phyloP scores from a whole-genome alignment of 1,140 invertebrate genomes.

The Aphelenchoides avenae region DNA sequence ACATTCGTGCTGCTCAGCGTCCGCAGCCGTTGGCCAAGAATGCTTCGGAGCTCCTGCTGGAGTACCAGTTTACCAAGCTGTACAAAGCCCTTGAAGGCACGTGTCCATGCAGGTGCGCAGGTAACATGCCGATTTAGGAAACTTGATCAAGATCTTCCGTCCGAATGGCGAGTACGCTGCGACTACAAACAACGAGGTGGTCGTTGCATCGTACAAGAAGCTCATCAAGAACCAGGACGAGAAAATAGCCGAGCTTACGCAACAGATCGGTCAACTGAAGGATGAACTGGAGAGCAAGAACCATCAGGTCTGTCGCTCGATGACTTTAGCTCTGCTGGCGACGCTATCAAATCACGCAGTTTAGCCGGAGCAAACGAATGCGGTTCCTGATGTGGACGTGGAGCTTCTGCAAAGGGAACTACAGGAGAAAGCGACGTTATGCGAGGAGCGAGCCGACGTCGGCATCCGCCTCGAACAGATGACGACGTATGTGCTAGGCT shows the following conservation, averaged over 20 bases:
- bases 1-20: slow-evolving; percentile 83
- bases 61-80: slow-evolving; percentile 75
- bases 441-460: slow-evolving; percentile 21
- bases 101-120: not conserved
- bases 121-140: slow-evolving; percentile 24
- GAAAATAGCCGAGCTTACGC: slow-evolving; percentile 70
- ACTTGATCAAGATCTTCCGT: slow-evolving; percentile 47
- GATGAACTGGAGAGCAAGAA: slow-evolving; percentile 62
- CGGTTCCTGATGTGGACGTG: not conserved
- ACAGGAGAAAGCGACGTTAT: slow-evolving; percentile 9
- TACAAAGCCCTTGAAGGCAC: slow-evolving; percentile 63
- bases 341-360: too few relatives aligned
- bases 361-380: too few relatives aligned
- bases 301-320: not conserved
- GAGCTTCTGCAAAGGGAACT: slow-evolving; percentile 15
- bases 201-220: slow-evolving; percentile 72
- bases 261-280: slow-evolving; percentile 72
- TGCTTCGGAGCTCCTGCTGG: slow-evolving; percentile 76
- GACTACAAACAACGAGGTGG: slow-evolving; percentile 59
- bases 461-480: slow-evolving; percentile 34
- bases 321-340: slow-evolving; percentile 1
- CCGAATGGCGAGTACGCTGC: slow-evolving; percentile 32
- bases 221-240: slow-evolving; percentile 78
- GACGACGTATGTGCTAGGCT: slow-evolving; percentile 20
- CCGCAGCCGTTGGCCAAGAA: slow-evolving; percentile 77